phyloP scores from a whole-genome alignment of 2,113 vertebrate species.

The Lampris megalopsis region DNA sequence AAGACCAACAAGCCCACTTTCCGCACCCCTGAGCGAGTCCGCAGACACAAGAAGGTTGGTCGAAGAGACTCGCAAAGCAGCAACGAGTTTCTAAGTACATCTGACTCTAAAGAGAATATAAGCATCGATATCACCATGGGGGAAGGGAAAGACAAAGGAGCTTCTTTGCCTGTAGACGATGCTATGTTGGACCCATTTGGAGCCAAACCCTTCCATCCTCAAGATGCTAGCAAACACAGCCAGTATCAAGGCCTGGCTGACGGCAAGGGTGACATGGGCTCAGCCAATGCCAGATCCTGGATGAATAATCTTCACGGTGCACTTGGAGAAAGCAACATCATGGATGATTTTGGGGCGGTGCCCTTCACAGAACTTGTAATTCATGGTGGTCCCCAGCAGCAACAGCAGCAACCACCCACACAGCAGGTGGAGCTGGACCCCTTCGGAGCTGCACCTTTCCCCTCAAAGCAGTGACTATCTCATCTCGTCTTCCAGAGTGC shows the following conservation, averaged over 20 bases:
- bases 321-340: slow-evolving; percentile 80
- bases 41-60: slow-evolving; percentile 89
- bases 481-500: slow-evolving; percentile 37
- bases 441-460: slow-evolving; percentile 97
- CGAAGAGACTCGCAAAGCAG: slow-evolving; percentile 96
- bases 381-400: slow-evolving; percentile 74
- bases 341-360: slow-evolving; percentile 94
- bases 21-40: slow-evolving; percentile 91
- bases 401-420: slow-evolving; percentile 43
- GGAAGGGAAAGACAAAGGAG: slow-evolving; percentile 85
- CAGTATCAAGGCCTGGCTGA: slow-evolving; percentile 86
- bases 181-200: slow-evolving; percentile 89
- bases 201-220: slow-evolving; percentile 92
- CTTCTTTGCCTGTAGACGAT: slow-evolving; percentile 83
- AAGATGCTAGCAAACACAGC: slow-evolving; percentile 82
- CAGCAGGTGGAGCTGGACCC: slow-evolving; percentile 91
- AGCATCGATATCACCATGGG: slow-evolving; percentile 81
- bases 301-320: slow-evolving; percentile 81
- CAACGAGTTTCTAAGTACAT: slow-evolving; percentile 93
- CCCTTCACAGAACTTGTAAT: slow-evolving; percentile 93
- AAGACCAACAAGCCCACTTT: slow-evolving; percentile 88
- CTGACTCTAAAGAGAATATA: slow-evolving; percentile 97
- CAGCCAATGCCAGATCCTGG: slow-evolving; percentile 78
- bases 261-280: slow-evolving; percentile 76
- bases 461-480: slow-evolving; percentile 90